phyloP scores from a whole-genome alignment of 2,113 vertebrate species.

The Ameiurus melas region DNA sequence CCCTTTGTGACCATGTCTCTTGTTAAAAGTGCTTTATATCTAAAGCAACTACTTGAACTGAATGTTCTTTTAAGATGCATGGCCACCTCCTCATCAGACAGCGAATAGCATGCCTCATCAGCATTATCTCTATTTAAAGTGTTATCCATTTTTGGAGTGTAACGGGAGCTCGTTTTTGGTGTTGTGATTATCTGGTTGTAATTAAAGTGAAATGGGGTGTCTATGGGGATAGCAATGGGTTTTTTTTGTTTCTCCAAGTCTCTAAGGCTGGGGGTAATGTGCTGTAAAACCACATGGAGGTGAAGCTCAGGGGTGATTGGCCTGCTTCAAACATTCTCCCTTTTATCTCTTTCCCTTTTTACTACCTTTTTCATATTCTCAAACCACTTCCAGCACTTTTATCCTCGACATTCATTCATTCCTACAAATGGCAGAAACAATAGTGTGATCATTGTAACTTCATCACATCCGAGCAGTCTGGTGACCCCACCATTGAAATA shows the following conservation, averaged over 20 bases:
- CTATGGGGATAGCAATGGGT: background rate
- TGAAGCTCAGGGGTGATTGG: slow-evolving; percentile 28
- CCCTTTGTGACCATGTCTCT: background rate
- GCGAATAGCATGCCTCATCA: slow-evolving; percentile 5
- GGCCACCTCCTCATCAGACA: background rate
- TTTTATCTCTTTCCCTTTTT: slow-evolving; percentile 11
- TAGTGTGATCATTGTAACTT: background rate
- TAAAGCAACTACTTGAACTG: background rate
- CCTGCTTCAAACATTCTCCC: slow-evolving; percentile 14
- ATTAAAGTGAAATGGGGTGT: slow-evolving; percentile 21
- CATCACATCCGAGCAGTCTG: slow-evolving; percentile 15
- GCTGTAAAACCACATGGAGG: slow-evolving; percentile 33
- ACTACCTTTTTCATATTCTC: background rate
- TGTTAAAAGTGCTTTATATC: background rate
- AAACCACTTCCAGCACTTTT: background rate
- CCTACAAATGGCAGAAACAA: background rate
- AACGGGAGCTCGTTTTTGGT: slow-evolving; percentile 26
- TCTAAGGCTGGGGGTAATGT: slow-evolving; percentile 36
- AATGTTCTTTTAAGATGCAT: background rate
- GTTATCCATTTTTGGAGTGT: slow-evolving; percentile 19
- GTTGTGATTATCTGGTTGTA: slow-evolving; percentile 42
- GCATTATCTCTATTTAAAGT: slow-evolving; percentile 24
- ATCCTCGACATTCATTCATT: background rate
- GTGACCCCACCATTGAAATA: slow-evolving; percentile 6
- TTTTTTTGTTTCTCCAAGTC: background rate